Evolutionary conservation across 2,888 invertebrate genomes (phyloP), one percentile per base, ranked within the genome.

Genomic region (Philhelius pedissequus): DNA sequence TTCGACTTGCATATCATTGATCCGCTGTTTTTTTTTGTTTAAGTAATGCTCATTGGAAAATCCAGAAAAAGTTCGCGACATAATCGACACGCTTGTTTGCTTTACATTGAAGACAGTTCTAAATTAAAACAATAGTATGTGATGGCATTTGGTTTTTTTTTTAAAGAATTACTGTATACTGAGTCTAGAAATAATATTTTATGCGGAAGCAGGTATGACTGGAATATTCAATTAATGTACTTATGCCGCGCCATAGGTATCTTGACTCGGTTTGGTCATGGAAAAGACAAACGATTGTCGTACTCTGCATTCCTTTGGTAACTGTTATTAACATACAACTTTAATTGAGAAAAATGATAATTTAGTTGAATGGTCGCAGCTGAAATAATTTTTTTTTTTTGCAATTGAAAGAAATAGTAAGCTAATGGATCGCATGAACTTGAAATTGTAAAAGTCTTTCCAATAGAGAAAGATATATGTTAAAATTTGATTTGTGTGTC

Each of bases 141-240:
- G 60, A 52, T 60, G 79, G 79, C 43, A 79, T 79, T 79, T 74
- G 60, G 77, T 27, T 43, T 15, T 62, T 30, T 35, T 62, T 60
- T 79, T 60, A 60, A 68, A 79, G 22, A 62, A 20, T 48, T 25
- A 18, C 15, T 30, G 56, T 64, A 40, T 25, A 18, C 15, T 30
- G 56, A 56, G 71, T 38, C 70, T 66, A 73, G 68, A 62, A 78
- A 73, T 73, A 62, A 73, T 68, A 73, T 68, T 62, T 78, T 78
- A 82, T 78, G 64, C 82, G 82, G 82, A 82, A 82, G 82, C 77
- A 50, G 11, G 15, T 68, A 78, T 82, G 82, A 54, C 58, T 43
- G 22, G 82, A 73, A 82, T 73, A 62, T 11, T 30, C 43, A 62
- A 62, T 62, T 62, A 62, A 40, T 11, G 2, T 32, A 40, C 18